Conservation (phyloP, 2,888 invertebrate species). For the Autographa gamma region DNA sequence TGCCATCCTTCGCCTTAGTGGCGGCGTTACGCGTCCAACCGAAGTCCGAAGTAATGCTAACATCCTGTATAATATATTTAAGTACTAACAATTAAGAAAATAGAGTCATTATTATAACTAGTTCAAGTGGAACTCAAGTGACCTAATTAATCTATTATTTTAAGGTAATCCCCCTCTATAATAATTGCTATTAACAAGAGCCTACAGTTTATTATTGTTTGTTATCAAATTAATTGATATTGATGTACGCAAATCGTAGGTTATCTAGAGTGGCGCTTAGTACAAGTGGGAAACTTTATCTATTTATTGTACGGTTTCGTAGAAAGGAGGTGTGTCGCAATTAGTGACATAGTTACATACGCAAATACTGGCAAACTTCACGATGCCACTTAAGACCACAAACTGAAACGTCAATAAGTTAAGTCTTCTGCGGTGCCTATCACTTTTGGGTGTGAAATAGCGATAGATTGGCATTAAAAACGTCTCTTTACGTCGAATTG, state of each 20-base stretch:
- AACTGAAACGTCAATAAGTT: no score
- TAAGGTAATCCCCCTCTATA: constrained; percentile 59
- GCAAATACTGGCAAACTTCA: background rate
- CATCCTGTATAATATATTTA: background rate
- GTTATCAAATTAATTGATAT: constrained; percentile 27
- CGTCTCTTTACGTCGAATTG: no score
- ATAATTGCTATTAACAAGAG: constrained; percentile 27
- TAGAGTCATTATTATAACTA: constrained; percentile 35
- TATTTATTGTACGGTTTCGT: constrained; percentile 15
- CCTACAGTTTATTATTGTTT: constrained; percentile 18
- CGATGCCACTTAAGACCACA: background rate
- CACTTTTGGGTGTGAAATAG: no score
- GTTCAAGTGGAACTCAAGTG: constrained; percentile 56
- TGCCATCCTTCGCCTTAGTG: no score
- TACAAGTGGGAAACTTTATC: background rate
- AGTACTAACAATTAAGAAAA: constrained; percentile 33
- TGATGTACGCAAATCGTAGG: constrained; percentile 34
- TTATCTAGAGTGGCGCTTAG: constrained; percentile 40
- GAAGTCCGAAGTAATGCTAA: no score
- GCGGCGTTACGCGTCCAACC: no score
- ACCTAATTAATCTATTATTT: constrained; percentile 58
- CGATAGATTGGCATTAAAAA: no score
- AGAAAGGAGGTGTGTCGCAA: constrained; percentile 47
- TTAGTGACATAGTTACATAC: constrained; percentile 9
- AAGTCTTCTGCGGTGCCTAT: no score